These are phyloP conservation scores for Delichon dasypus DNA, from an alignment of 2,797 vertebrate genomes.

Conservation along the genomic window DNA sequence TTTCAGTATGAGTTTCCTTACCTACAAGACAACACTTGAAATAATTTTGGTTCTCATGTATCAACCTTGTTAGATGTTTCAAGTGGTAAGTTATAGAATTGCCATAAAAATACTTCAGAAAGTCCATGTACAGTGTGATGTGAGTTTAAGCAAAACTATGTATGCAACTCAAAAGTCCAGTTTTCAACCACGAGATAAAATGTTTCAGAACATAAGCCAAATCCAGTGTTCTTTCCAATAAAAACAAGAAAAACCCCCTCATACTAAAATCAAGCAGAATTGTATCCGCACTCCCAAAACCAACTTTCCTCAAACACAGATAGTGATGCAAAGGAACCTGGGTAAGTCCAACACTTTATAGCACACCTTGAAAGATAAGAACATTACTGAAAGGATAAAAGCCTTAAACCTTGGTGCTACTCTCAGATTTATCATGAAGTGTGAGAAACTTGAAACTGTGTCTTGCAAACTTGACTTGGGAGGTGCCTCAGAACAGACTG, in stretches of 20 bases:
- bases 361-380: conserved; percentile 9
- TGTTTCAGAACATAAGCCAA: background rate
- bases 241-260: background rate
- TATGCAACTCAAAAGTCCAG: background rate
- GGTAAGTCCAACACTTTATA: background rate
- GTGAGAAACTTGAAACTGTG: background rate
- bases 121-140: background rate
- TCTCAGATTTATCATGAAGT: background rate
- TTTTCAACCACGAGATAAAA: background rate
- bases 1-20: background rate
- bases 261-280: background rate
- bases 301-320: background rate
- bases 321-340: background rate
- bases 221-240: background rate
- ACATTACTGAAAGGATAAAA: background rate
- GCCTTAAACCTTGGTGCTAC: background rate
- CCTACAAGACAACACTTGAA: background rate
- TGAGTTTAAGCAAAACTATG: background rate
- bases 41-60: background rate
- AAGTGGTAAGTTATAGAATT: background rate
- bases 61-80: background rate
- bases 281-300: background rate
- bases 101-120: background rate
- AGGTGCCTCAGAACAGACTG: background rate
- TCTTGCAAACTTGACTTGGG: background rate